Percentiles rank a stretch among this genome's conserved stretches.
These are phyloP conservation scores for Glaucopsyche alexis DNA, from an alignment of 2,888 invertebrate species.

Conservation along the genomic window DNA sequence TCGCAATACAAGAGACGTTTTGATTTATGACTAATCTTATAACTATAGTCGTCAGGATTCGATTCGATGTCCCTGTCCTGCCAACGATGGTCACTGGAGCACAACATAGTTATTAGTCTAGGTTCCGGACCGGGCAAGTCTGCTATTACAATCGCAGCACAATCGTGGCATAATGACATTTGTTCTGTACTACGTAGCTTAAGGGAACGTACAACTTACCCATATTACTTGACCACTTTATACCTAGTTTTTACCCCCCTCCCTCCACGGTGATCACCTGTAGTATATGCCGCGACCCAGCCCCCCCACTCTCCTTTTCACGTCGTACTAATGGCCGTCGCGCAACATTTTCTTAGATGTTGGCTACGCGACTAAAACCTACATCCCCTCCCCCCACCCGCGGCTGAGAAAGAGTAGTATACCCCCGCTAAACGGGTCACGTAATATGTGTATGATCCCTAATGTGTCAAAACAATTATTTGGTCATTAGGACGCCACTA, in stretches of 20 bases:
- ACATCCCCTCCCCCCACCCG: no score
- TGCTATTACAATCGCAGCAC: neutral
- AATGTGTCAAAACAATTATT: neutral
- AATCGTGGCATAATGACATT: neutral
- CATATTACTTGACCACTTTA: neutral
- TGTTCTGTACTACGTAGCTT: no score
- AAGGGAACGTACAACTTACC: neutral
- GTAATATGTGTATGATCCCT: no score
- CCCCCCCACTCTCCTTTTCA: no score
- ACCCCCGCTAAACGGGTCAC: no score
- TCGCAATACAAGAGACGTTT: conserved; percentile 44
- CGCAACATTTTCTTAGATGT: no score
- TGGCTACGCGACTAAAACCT: no score
- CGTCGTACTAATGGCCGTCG: no score
- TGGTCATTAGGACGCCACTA: neutral
- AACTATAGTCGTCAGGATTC: conserved; percentile 51
- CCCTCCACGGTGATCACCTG: no score
- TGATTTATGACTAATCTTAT: conserved; percentile 48
- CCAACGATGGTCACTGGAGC: conserved; percentile 71
- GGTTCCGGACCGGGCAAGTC: conserved; percentile 32
- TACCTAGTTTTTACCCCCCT: no score
- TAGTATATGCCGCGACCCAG: no score
- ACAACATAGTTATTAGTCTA: conserved; percentile 45
- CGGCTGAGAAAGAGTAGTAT: no score
- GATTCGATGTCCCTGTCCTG: conserved; percentile 56